Conservation (phyloP, 2,113 vertebrate genomes). For the Protobothrops flavoviridis region DNA sequence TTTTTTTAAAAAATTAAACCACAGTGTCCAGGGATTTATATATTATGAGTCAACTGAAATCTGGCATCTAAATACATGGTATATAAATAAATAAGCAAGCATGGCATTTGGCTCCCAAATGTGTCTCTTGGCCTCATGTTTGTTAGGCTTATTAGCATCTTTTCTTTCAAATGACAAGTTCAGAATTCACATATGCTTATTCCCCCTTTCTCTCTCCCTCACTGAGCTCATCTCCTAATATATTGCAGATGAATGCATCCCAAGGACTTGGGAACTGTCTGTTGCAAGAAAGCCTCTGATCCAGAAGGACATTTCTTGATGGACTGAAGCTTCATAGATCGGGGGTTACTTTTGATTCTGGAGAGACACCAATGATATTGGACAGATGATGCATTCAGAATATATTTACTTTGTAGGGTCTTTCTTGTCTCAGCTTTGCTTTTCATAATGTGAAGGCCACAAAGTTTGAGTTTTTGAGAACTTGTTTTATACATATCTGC, state of each 20-base stretch:
- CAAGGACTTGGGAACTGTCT: conserved; percentile 54
- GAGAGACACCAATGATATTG: neutral
- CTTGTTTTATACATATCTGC: neutral
- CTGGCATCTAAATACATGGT: neutral
- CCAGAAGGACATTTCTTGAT: conserved; percentile 22
- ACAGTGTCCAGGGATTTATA: conserved; percentile 40
- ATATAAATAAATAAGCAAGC: neutral
- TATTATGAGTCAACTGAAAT: neutral
- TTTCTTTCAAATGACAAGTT: conserved; percentile 58
- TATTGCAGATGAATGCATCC: conserved; percentile 66
- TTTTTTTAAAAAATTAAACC: rapidly evolving
- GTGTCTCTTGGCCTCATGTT: conserved; percentile 53
- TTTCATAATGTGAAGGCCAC: neutral
- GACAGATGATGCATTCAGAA: neutral
- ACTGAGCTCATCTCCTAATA: conserved; percentile 35
- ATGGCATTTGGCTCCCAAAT: conserved; percentile 59
- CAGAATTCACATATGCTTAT: conserved; percentile 59
- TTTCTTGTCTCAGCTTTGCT: neutral
- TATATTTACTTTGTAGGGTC: neutral
- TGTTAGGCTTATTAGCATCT: conserved; percentile 55
- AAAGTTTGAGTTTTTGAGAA: neutral
- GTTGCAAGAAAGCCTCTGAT: conserved; percentile 4
- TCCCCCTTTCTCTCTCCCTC: conserved; percentile 20
- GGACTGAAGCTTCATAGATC: neutral
- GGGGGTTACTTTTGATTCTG: neutral